Base-by-base conservation (phyloP, 2,888 invertebrate species). In the Cremastinae sp. region DNA sequence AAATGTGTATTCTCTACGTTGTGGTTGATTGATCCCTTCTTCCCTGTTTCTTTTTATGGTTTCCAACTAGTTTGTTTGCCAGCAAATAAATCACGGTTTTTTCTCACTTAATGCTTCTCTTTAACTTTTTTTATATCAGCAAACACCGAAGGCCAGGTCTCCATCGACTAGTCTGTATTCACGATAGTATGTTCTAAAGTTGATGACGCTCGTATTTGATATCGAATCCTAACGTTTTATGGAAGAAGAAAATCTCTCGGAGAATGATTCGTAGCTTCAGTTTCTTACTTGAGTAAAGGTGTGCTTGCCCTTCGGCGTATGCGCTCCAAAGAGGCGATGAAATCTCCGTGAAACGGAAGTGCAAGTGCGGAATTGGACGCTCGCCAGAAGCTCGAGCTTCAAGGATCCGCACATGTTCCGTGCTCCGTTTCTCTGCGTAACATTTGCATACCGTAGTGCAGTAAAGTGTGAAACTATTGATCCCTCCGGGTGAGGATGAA, bases 391-490 rank as follows among this genome's bases (percentile, higher is more conserved):
- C 73, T 43, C 58, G n/a, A 49, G 56, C 66, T 78, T 54, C 66
- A 68, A 65, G 20, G 59, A 69, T 28, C 75, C 74, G 74, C 72
- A 72, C 75, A 56, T 68, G 72, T 72, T 79, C 77, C 75, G 34
- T 14, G 53, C n/a, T 61, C 22, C 18, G 51, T 16, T 10, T 53
- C 18, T 36, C 41, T 38, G 49, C 49, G 45, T 54, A 12, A 78
- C 18, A 87, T 88, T 88, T 87, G 87, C 87, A 87, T 88, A 85
- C 84, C 81, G 59, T 81, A 82, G 82, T 81, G 81, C 83, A 83
- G 84, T 84, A 86, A 87, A 87, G 86, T 85, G 87, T 83, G 83
- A 87, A 88, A 87, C 87, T 87, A 88, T 88, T 84, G 85, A 82
- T 79, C 81, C 61, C 22, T 16, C 9, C 16, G 22, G 53, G 5